These are phyloP conservation scores for Reticulitermes lucifugus DNA, from an alignment of 2,888 invertebrate genomes.

Conservation along the genomic window DNA sequence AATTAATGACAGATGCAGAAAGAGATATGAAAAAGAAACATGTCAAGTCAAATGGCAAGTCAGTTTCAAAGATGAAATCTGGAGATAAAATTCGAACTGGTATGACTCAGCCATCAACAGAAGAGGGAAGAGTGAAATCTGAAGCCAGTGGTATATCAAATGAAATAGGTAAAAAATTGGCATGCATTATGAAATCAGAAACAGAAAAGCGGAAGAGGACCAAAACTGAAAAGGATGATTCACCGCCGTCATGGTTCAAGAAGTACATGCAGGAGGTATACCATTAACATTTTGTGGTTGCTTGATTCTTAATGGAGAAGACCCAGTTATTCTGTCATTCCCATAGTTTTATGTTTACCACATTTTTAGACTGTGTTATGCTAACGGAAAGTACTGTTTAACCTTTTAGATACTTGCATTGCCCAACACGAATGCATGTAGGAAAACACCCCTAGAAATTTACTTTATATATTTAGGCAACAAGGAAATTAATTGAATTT, in stretches of 20 bases:
- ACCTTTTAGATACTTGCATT: too few relatives aligned
- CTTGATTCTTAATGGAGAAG: too few relatives aligned
- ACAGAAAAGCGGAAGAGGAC: constrained; percentile 38
- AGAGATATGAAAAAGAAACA: constrained; percentile 11
- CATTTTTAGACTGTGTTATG: too few relatives aligned
- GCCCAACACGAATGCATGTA: too few relatives aligned
- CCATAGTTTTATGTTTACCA: too few relatives aligned
- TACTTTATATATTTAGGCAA: too few relatives aligned
- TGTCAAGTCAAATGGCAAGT: background rate
- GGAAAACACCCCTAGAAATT: too few relatives aligned
- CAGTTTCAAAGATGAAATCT: background rate
- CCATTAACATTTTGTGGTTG: too few relatives aligned
- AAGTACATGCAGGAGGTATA: constrained; percentile 61
- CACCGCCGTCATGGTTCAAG: constrained; percentile 61
- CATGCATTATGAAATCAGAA: constrained; percentile 1
- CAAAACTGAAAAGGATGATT: constrained; percentile 51
- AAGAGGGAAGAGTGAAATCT: constrained; percentile 33
- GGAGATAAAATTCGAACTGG: constrained; percentile 17
- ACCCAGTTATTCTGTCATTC: too few relatives aligned
- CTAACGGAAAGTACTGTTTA: too few relatives aligned
- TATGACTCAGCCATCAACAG: background rate
- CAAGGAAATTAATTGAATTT: too few relatives aligned
- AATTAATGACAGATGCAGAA: constrained; percentile 27
- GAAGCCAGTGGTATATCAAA: constrained; percentile 18
- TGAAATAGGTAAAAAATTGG: constrained; percentile 3